Evolutionary conservation across 2,888 invertebrate genomes (phyloP).

Genomic region (Rhagium mordax): DNA sequence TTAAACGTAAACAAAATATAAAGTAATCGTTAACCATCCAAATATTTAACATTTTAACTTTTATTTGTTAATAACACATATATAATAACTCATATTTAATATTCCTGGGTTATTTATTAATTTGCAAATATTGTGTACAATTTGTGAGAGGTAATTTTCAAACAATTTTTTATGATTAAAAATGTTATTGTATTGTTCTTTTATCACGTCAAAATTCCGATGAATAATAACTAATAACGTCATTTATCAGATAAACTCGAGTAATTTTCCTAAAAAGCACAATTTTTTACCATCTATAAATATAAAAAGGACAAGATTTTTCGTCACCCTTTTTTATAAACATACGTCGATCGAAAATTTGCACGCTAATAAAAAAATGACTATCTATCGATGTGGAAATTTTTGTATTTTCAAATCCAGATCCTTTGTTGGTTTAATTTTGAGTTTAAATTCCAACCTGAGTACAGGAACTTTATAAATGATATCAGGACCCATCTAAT

Average conservation of each 20-base stretch:
- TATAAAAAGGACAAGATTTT: too few species aligned
- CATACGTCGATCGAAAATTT: too few species aligned
- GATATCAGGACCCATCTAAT: too few species aligned
- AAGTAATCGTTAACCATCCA: background rate
- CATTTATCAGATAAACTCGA: background rate
- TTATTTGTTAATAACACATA: background rate
- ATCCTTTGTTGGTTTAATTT: too few species aligned
- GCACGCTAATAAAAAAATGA: too few species aligned
- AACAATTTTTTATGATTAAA: background rate
- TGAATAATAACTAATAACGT: background rate
- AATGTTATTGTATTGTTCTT: background rate
- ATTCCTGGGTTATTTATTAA: constrained; percentile 1
- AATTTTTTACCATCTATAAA: too few species aligned
- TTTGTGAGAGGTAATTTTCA: background rate
- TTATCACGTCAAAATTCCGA: background rate
- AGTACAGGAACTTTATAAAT: too few species aligned
- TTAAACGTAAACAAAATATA: constrained; percentile 11
- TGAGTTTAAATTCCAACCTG: too few species aligned
- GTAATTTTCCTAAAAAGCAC: background rate
- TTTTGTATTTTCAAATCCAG: too few species aligned
- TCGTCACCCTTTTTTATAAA: too few species aligned
- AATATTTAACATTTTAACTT: constrained; percentile 8
- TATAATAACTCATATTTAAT: background rate
- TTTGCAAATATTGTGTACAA: background rate
- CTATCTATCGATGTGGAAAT: too few species aligned